Evolutionary conservation across 2,113 vertebrate genomes (phyloP), one percentile per base, ranked within the genome.

Genomic region (Lepisosteus osseus): DNA sequence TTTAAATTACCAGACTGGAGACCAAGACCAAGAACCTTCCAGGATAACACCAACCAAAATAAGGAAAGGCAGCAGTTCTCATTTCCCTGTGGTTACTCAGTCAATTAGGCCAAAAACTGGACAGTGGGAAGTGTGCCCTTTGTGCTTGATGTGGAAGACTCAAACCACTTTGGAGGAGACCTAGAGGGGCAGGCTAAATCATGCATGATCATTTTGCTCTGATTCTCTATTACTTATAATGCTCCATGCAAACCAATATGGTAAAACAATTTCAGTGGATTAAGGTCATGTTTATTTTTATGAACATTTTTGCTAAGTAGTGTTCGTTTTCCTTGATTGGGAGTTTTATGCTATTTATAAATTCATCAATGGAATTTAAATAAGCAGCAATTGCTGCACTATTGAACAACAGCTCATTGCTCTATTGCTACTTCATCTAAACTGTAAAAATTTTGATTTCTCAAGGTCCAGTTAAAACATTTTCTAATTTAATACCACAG

Each of bases 61-160:
- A 71, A 78, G 74, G 79, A 63, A 75, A 75, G 66, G 61, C 65
- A 73, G 61, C 67, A 72, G 74, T 69, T 73, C 74, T 83, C 78
- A 77, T 87, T 86, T 86, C 84, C 80, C 84, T 79, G 69, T 84
- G 81, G 87, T 89, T 84, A 84, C 74, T 42, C 82, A 72, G 80
- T 54, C 86, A 86, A 86, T 83, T 82, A 86, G 80, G 78, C 86
- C 77, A 76, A 79, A 87, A 85, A 86, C 79, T 78, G 75, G 83
- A 79, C 74, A 80, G 80, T 76, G 73, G 79, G 72, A 82, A 77
- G 78, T 79, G 72, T 71, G 74, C 72, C 79, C 77, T 83, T 73
- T 71, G 68, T 67, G 73, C 72, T 42, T 63, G 70, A 68, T 75
- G 66, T 66, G 76, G 85, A 79, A 79, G 71, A 74, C 77, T 84